These are phyloP conservation scores for Onychostruthus taczanowskii DNA, from an alignment of 2,113 vertebrate species.

Conservation along the genomic window DNA sequence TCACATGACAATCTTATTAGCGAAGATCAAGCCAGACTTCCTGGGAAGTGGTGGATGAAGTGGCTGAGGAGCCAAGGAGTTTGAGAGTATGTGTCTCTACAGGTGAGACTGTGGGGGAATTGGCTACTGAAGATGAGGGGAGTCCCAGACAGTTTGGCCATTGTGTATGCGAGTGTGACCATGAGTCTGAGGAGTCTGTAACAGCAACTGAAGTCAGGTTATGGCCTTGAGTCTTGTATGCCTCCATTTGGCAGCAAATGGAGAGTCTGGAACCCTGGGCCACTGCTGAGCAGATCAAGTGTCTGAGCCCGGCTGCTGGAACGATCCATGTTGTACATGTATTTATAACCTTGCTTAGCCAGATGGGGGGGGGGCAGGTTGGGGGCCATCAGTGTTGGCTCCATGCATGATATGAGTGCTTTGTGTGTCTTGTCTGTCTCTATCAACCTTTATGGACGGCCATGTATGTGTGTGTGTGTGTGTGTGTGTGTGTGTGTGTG, in stretches of 20 bases:
- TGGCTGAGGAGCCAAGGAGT: not conserved
- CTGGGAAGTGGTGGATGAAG: not conserved
- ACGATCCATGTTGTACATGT: not conserved
- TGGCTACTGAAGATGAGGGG: not conserved
- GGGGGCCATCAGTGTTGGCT: not conserved
- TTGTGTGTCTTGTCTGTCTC: not conserved
- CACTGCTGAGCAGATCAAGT: not conserved
- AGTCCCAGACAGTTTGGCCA: not conserved
- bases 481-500: too few relatives aligned
- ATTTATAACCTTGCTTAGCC: not conserved
- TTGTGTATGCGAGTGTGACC: too few relatives aligned
- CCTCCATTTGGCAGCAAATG: not conserved
- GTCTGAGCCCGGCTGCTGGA: not conserved
- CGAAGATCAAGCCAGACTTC: fast-evolving
- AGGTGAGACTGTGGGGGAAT: not conserved
- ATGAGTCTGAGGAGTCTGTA: not conserved
- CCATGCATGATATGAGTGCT: not conserved
- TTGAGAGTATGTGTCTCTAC: not conserved
- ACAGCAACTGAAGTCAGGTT: not conserved
- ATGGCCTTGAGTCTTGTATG: not conserved
- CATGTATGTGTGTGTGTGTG: not conserved
- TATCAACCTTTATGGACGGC: not conserved
- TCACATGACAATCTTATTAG: not conserved
- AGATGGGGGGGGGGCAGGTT: not conserved
- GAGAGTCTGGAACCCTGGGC: not conserved